Percentiles rank a stretch among this genome's conserved stretches.
These are phyloP conservation scores for Oceanodroma leucorhoa DNA, from an alignment of 2,797 vertebrate species.

Conservation along the genomic window DNA sequence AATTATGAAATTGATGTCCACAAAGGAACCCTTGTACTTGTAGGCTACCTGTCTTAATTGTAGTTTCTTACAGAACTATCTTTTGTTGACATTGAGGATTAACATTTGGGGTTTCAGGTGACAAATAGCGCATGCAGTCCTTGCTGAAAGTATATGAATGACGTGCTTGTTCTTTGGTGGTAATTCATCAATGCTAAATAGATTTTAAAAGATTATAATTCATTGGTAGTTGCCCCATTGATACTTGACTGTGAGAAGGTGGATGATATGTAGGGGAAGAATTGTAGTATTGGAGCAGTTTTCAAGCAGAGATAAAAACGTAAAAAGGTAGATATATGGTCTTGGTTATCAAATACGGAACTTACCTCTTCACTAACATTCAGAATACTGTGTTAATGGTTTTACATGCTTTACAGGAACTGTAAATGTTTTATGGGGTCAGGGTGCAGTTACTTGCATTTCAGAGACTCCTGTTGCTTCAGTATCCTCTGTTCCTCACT, in stretches of 20 bases:
- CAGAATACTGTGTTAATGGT: neutral
- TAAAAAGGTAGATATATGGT: neutral
- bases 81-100: neutral
- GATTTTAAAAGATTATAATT: neutral
- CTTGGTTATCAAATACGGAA: neutral
- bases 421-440: neutral
- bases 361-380: neutral
- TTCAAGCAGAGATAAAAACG: neutral
- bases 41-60: neutral
- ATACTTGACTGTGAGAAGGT: neutral
- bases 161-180: neutral
- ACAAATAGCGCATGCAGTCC: neutral
- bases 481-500: neutral
- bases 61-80: neutral
- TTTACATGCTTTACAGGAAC: neutral
- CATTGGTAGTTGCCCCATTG: neutral
- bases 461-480: neutral
- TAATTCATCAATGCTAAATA: neutral
- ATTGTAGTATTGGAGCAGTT: neutral
- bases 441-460: neutral
- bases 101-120: neutral
- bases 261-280: neutral
- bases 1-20: neutral
- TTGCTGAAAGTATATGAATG: neutral
- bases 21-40: neutral